phyloP scores from a whole-genome alignment of 2,888 invertebrate species.

The Drosophila mulleri region DNA sequence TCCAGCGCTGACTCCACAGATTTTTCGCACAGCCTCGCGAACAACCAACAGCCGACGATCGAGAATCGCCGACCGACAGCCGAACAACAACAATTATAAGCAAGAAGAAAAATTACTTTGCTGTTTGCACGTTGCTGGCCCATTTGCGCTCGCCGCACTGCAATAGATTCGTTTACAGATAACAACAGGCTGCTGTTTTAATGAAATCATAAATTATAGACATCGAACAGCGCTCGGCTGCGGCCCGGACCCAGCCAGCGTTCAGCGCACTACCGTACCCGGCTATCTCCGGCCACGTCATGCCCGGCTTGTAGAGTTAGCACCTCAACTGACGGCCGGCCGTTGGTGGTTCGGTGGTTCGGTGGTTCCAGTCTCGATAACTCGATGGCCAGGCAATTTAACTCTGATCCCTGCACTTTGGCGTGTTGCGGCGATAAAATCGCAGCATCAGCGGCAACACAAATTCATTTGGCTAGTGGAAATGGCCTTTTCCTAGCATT shows the following conservation, averaged over 20 bases:
- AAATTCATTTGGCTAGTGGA: conserved; percentile 23
- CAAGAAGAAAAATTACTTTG: conserved; percentile 75
- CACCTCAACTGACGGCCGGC: conserved; percentile 61
- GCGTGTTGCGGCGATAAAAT: conserved; percentile 79
- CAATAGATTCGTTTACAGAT: conserved; percentile 83
- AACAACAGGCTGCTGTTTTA: conserved; percentile 82
- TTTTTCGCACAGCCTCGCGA: conserved; percentile 55
- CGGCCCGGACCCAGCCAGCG: not conserved
- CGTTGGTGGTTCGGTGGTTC: conserved; percentile 5
- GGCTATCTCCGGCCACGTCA: conserved; percentile 69
- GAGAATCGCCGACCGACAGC: not conserved
- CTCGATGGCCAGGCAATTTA: conserved; percentile 68
- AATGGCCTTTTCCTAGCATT: conserved; percentile 37
- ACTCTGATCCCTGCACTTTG: conserved; percentile 78
- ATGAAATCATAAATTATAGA: conserved; percentile 84
- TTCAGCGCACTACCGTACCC: conserved; percentile 3
- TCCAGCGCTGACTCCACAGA: conserved; percentile 36
- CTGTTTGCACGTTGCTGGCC: conserved; percentile 81
- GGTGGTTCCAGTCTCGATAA: conserved; percentile 59
- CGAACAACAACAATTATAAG: conserved; percentile 72
- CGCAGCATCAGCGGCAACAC: conserved; percentile 37
- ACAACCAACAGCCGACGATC: conserved; percentile 16
- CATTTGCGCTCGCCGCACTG: conserved; percentile 60
- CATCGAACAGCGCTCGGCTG: conserved; percentile 57
- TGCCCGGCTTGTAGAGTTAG: conserved; percentile 78